phyloP scores from a whole-genome alignment of 2,113 vertebrate species.

The Sylvia atricapilla region DNA sequence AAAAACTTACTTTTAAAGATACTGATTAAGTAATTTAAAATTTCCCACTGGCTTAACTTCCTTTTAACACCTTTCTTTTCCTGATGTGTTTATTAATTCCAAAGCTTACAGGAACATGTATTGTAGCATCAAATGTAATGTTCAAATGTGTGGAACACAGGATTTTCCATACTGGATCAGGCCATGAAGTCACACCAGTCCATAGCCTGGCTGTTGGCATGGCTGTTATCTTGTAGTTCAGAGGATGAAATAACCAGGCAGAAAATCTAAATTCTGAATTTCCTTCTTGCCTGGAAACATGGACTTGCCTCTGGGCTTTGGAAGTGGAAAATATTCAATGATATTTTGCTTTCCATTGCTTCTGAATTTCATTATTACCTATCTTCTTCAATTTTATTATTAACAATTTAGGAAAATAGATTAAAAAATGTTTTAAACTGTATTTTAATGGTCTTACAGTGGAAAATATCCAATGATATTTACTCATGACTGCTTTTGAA shows the following conservation, averaged over 20 bases:
- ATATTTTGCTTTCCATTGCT: neutral
- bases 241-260: neutral
- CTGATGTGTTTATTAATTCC: rapidly evolving
- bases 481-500: neutral
- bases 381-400: neutral
- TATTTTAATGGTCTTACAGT: neutral
- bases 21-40: neutral
- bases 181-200: neutral
- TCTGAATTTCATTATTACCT: neutral
- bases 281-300: neutral
- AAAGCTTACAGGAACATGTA: neutral
- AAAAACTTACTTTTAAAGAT: neutral
- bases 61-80: neutral
- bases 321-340: neutral
- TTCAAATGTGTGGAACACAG: slow-evolving; percentile 16
- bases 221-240: neutral
- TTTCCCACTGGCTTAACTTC: neutral
- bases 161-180: neutral
- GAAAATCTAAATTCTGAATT: neutral
- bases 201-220: neutral
- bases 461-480: neutral
- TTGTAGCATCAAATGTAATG: neutral
- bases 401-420: neutral
- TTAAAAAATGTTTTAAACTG: neutral
- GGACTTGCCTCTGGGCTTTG: neutral